Conservation (phyloP, 2,113 vertebrate species). For the Struthio camelus region DNA sequence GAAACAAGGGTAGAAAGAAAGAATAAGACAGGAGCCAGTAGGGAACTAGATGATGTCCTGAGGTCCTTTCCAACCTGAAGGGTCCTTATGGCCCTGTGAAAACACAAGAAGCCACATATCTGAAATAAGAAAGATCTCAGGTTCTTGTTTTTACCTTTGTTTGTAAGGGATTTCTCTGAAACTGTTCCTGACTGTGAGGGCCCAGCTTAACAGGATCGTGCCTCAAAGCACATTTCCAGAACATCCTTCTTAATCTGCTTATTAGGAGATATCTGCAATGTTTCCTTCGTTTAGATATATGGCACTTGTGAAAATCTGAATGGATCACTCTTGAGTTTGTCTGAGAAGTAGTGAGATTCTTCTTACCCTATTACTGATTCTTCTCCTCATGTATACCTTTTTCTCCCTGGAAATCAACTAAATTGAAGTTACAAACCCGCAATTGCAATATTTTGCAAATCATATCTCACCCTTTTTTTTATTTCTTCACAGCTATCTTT, state of each 20-base stretch:
- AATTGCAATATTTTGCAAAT: background rate
- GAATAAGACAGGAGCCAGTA: accelerated
- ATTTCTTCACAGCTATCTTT: background rate
- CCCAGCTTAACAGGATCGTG: background rate
- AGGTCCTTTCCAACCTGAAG: background rate
- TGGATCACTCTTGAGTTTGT: background rate
- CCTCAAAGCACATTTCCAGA: background rate
- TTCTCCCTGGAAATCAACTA: background rate
- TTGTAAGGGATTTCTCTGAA: background rate
- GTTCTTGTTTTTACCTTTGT: background rate
- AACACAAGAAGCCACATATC: background rate
- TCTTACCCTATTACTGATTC: background rate
- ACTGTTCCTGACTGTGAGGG: background rate
- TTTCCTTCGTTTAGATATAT: background rate
- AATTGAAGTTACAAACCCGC: background rate
- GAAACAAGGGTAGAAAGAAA: background rate
- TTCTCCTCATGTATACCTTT: background rate
- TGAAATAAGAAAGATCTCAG: background rate
- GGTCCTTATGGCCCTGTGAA: background rate
- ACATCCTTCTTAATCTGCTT: background rate
- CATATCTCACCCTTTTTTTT: background rate
- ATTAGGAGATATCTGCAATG: too few relatives aligned
- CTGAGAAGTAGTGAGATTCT: background rate
- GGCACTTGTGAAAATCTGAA: background rate
- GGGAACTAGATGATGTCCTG: background rate